Evolutionary conservation across 2,888 invertebrate genomes (phyloP), one percentile per base, ranked within the genome.

Genomic region (Capitulum mitella): DNA sequence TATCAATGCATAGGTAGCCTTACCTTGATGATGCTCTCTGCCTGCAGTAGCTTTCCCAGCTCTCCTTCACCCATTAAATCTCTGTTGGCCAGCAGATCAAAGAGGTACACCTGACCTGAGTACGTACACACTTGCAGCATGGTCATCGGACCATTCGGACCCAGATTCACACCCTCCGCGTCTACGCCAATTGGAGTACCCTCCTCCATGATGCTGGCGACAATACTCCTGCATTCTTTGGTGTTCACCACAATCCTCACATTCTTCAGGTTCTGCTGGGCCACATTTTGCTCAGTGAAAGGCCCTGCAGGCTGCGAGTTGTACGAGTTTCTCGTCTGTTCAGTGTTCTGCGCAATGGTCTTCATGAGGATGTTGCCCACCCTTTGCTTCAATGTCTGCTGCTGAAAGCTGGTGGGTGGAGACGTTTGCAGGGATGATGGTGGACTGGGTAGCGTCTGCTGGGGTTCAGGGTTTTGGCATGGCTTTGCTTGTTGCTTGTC

Each of bases 151-250:
- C 96, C 96, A 85, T 94, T 94, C 1, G 92, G 88, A 37, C 97
- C 97, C 80, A 97, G 88, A 86, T 95, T 96, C 78, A 97, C 93
- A 29, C 97, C 95, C 87, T 97, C 97, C 83, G 95, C 95, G 85
- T 97, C 97, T 84, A 97, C 90, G 0, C 94, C 93, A 37, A 97
- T 89, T n/a, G 82, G 82, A 34, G 83, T 81, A 78, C 82, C 81
- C 1, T 81, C 78, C 37, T 81, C 81, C 78, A 86, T 80, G 34
- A 87, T 84, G 48, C 85, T 85, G 34, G 85, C 85, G 5, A 86
- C 90, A 80, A 95, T 89, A 83, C 92, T 90, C 70, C 91, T 88
- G 85, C 93, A 92, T 84, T 95, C 94, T 84, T 92, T 90, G 0
- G 91, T 89, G 85, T 90, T 92, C 75, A 92, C 92, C 83, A 95